Percentiles rank a stretch among this genome's conserved stretches.
Conservation (phyloP, 2,797 vertebrate species). For the Semaprochilodus insignis region DNA sequence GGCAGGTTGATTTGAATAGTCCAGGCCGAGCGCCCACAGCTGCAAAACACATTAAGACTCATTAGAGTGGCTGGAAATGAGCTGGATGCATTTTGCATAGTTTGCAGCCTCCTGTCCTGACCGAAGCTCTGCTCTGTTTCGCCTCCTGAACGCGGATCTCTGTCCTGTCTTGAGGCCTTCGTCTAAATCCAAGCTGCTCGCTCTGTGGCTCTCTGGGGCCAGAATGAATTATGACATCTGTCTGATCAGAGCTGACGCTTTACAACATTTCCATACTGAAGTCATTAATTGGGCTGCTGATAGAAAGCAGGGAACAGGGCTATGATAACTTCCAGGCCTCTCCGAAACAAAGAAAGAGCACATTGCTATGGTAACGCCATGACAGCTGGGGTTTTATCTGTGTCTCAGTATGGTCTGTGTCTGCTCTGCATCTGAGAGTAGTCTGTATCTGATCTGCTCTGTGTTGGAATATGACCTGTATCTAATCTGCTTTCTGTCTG, state of each 20-base stretch:
- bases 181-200: conserved; percentile 47
- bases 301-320: conserved; percentile 69
- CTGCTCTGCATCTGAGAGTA: conserved; percentile 29
- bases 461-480: conserved; percentile 29
- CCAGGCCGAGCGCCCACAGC: conserved; percentile 80
- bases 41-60: conserved; percentile 85
- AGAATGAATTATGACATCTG: conserved; percentile 69
- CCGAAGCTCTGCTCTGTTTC: conserved; percentile 50
- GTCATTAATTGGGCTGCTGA: conserved; percentile 72
- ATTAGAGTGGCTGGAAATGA: conserved; percentile 81
- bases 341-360: conserved; percentile 67
- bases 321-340: conserved; percentile 72
- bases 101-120: conserved; percentile 67
- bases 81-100: conserved; percentile 84
- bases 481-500: conserved; percentile 28
- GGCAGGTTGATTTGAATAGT: conserved; percentile 89
- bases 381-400: conserved; percentile 73
- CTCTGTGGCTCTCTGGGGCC: conserved; percentile 54
- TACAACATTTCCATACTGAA: conserved; percentile 70
- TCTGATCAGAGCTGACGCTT: conserved; percentile 67
- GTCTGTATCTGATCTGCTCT: conserved; percentile 27
- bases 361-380: conserved; percentile 70
- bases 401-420: conserved; percentile 39
- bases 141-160: conserved; percentile 9
- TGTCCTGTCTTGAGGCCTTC: conserved; percentile 33